phyloP scores from a whole-genome alignment of 2,113 vertebrate species.

The Diglossa brunneiventris region DNA sequence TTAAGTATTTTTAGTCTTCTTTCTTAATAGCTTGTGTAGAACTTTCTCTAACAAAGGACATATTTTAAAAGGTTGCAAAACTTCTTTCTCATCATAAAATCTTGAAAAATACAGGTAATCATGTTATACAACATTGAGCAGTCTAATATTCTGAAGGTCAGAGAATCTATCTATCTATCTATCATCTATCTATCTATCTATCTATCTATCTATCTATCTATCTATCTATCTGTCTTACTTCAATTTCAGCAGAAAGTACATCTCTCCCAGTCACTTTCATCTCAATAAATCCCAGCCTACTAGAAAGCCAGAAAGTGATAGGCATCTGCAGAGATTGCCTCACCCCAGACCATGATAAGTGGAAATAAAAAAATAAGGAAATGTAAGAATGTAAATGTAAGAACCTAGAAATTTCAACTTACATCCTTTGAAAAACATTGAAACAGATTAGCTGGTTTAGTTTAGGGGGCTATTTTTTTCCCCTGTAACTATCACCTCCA shows the following conservation, averaged over 20 bases:
- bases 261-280: not conserved
- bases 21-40: not conserved
- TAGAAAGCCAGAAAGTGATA: not conserved
- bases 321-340: not conserved
- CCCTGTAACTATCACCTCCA: not conserved
- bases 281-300: not conserved
- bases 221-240: not conserved
- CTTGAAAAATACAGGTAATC: not conserved
- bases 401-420: not conserved
- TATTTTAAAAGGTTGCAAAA: not conserved
- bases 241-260: not conserved
- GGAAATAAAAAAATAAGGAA: not conserved
- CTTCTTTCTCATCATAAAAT: not conserved
- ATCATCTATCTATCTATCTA: not conserved
- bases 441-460: not conserved
- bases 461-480: rapidly evolving
- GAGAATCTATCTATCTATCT: not conserved
- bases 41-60: not conserved
- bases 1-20: not conserved
- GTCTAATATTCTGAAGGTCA: not conserved
- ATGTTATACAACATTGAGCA: not conserved
- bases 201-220: no score
- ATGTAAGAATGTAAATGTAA: not conserved
- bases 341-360: rapidly evolving
- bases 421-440: not conserved